Base-by-base conservation (phyloP, 2,888 invertebrate genomes). In the Oligia fasciuncula region DNA sequence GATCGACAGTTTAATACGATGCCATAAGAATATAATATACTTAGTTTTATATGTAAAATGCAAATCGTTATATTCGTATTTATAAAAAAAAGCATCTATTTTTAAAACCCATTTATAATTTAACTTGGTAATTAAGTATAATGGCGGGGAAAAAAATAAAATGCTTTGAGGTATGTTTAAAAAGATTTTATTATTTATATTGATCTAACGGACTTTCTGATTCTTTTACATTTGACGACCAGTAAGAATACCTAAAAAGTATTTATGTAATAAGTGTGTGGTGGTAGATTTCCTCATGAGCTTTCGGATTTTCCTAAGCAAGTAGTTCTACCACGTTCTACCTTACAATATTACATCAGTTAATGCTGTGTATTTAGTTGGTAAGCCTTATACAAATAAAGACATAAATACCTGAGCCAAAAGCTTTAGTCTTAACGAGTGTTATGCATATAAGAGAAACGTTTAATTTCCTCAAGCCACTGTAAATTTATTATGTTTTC, bases 381-480 rank as follows among this genome's bases (percentile, higher is more conserved):
- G 40, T 40, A 71, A 54, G 14, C 11, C 23, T 4, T 70, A 14
- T 9, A 54, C 4, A 23, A 54, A 40, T 54, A 70, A 17, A 57
- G n/a, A 40, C 1, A 54, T 71, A 71, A 73, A 40, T 23, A 60
- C 23, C 4, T 29, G n/a, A 49, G 17, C n/a, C 3, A 35, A 57
- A 66, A 23, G 14, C 19, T 54, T 43, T 35, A 46, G n/a, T 49
- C 81, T n/a, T 80, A 74, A 82, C 57, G 66, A 70, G 35, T 63
- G 4, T 46, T 49, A 60, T 69, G 6, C 14, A 60, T 76, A 60
- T 69, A 46, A 57, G 63, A 54, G 29, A 74, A 75, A 46, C 54
- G 43, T 69, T 75, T 79, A 75, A 83, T 83, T 79, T 83, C 84
- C 84, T 69, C 14, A 54, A 14, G 71, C 5, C 51, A 29, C n/a